Evolutionary conservation across 2,113 vertebrate species (phyloP).

Genomic region (Dryoscopus gambensis): DNA sequence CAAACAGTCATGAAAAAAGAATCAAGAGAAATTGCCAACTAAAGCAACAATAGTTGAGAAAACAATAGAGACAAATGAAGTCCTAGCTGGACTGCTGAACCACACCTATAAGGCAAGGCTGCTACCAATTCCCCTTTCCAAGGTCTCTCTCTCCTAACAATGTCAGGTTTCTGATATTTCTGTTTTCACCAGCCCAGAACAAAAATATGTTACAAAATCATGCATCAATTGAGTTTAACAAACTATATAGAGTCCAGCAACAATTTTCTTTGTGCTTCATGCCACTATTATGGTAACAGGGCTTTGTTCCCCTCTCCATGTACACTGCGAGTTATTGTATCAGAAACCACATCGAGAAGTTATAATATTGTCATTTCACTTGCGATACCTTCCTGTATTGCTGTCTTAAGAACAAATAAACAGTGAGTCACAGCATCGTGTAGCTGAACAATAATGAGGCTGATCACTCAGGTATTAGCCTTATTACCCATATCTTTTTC

Average conservation of each 20-base stretch:
- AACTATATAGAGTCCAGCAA: not conserved
- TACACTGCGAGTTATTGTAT: not conserved
- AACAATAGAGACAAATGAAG: conserved; percentile 19
- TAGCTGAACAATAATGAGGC: not conserved
- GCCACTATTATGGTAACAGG: not conserved
- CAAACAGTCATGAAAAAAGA: not conserved
- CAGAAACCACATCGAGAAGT: not conserved
- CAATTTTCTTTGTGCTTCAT: conserved; percentile 11
- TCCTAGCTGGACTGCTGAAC: conserved; percentile 2
- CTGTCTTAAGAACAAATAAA: not conserved
- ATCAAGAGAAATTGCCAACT: not conserved
- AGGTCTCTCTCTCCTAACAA: not conserved
- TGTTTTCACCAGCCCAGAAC: not conserved
- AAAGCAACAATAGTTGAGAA: not conserved
- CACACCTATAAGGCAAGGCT: conserved; percentile 16
- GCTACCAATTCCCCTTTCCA: not conserved
- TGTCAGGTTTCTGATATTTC: not conserved
- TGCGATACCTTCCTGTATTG: not conserved
- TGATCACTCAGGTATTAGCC: not conserved
- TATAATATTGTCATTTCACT: not conserved
- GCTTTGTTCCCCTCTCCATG: not conserved
- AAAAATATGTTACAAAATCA: not conserved
- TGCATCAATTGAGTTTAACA: not conserved
- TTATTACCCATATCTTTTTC: not conserved
- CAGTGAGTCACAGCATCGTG: not conserved